Percentiles rank a stretch among this genome's conserved stretches.
phyloP scores from a whole-genome alignment of 2,113 vertebrate species.

The Toxostoma redivivum region DNA sequence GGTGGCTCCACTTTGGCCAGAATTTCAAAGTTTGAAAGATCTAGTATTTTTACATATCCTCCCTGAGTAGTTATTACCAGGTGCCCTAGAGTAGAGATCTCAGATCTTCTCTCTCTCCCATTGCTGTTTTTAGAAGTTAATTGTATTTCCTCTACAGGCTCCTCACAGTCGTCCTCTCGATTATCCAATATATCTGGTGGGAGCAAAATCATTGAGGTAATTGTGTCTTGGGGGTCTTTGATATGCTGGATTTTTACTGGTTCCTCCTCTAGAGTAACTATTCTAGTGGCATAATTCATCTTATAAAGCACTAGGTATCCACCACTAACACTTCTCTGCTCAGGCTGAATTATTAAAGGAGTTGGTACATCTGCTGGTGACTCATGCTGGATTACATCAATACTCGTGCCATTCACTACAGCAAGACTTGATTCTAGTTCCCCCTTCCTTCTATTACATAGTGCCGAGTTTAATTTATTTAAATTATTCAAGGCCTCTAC shows the following conservation, averaged over 20 bases:
- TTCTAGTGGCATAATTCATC: conserved; percentile 95
- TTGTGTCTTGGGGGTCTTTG: conserved; percentile 91
- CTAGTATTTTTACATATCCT: conserved; percentile 95
- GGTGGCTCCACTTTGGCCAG: conserved; percentile 96
- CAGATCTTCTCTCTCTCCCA: conserved; percentile 84
- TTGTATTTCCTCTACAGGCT: conserved; percentile 84
- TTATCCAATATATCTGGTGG: conserved; percentile 94
- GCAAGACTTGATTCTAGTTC: conserved; percentile 80
- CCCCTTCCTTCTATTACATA: conserved; percentile 89
- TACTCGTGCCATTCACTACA: conserved; percentile 85
- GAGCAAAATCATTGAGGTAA: conserved; percentile 95
- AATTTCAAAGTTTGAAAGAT: conserved; percentile 94
- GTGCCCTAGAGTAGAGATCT: conserved; percentile 89
- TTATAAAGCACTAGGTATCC: conserved; percentile 97
- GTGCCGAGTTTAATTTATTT: conserved; percentile 96
- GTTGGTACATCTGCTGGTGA: conserved; percentile 84
- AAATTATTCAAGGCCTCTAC: conserved; percentile 99
- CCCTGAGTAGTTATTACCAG: conserved; percentile 96
- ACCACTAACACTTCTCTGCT: conserved; percentile 84
- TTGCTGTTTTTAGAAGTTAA: conserved; percentile 81
- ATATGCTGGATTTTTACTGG: conserved; percentile 96
- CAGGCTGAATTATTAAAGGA: conserved; percentile 90
- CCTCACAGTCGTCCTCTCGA: conserved; percentile 94
- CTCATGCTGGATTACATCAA: conserved; percentile 82
- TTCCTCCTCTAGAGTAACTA: conserved; percentile 95